Conservation (phyloP, 2,797 vertebrate genomes). For the Sebastes umbrosus region DNA sequence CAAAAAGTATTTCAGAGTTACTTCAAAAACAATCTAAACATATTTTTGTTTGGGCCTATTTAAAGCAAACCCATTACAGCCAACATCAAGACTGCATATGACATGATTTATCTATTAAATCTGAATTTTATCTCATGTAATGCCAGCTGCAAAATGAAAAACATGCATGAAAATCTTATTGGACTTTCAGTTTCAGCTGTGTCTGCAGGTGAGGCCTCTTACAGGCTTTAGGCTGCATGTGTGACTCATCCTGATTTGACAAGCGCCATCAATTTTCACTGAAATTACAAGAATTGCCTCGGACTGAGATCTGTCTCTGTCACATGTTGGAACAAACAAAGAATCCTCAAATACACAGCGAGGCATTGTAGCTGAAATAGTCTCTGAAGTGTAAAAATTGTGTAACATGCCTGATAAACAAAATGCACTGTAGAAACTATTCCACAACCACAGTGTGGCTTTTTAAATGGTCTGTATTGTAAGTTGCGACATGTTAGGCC, state of each 20-base stretch:
- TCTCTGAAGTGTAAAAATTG: background rate
- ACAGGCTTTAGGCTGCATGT: constrained; percentile 8
- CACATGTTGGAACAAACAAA: background rate
- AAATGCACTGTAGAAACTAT: background rate
- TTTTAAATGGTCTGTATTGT: background rate
- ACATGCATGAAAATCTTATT: background rate
- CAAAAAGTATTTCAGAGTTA: background rate
- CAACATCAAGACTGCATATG: background rate
- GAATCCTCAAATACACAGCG: background rate
- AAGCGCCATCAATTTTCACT: constrained; percentile 19
- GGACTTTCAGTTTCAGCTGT: background rate
- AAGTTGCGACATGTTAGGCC: background rate
- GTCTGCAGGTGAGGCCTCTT: constrained; percentile 20
- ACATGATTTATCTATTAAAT: constrained; percentile 1
- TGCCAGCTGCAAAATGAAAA: constrained; percentile 16
- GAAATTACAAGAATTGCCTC: background rate
- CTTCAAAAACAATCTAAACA: background rate
- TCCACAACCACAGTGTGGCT: background rate
- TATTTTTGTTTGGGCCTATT: background rate
- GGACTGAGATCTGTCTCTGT: constrained; percentile 15
- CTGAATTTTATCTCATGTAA: background rate
- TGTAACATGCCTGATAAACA: background rate
- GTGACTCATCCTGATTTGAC: constrained; percentile 45
- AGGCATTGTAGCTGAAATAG: background rate
- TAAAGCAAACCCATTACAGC: background rate